Evolutionary conservation across 2,797 vertebrate genomes (phyloP).

Genomic region (Neomorphus geoffroyi): DNA sequence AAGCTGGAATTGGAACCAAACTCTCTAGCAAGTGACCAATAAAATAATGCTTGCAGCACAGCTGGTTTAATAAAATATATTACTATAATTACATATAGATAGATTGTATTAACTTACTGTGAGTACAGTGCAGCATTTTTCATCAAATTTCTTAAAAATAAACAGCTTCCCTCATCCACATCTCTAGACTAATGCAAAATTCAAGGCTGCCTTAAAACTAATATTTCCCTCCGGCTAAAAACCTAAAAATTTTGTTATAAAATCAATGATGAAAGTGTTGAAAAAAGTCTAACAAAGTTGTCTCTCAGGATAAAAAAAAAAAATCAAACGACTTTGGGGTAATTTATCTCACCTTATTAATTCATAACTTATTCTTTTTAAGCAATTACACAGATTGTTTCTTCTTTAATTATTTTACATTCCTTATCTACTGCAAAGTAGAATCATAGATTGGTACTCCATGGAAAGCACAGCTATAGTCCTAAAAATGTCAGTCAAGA

Average conservation of each 20-base stretch:
- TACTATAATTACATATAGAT: neutral
- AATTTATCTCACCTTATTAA: neutral
- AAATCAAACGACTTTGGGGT: neutral
- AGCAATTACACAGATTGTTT: neutral
- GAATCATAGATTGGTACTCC: neutral
- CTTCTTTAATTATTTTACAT: neutral
- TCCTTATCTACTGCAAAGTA: neutral
- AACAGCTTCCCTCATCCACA: neutral
- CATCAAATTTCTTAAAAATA: neutral
- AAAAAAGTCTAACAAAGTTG: neutral
- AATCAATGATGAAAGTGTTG: neutral
- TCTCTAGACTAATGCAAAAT: neutral
- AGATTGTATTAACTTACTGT: neutral
- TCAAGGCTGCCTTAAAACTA: neutral
- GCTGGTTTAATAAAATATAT: neutral
- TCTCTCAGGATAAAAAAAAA: neutral
- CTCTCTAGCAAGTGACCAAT: neutral
- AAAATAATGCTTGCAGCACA: neutral
- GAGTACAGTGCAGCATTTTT: neutral
- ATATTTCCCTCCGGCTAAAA: neutral
- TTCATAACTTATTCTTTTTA: neutral
- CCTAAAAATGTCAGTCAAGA: neutral
- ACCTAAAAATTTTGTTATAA: neutral
- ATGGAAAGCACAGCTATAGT: neutral
- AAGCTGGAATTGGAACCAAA: neutral